Evolutionary conservation across 2,888 invertebrate species (phyloP).

Genomic region (Trachelus troglodyta): DNA sequence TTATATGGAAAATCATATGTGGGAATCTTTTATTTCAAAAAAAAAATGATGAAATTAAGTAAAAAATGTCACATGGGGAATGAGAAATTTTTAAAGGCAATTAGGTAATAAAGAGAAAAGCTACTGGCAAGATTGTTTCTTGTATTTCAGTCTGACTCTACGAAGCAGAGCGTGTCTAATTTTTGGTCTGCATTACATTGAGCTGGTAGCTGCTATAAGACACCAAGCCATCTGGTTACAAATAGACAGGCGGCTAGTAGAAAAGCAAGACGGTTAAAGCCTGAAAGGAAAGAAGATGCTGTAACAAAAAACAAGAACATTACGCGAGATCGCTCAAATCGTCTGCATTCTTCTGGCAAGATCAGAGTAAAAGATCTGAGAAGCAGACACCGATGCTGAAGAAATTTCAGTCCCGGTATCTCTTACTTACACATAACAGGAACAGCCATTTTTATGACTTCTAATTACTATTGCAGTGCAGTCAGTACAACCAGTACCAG

Average conservation of each 20-base stretch:
- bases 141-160: not conserved
- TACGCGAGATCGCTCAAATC: slow-evolving; percentile 18
- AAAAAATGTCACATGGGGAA: not conserved
- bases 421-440: not conserved
- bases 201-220: not conserved
- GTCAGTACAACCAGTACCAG: not conserved
- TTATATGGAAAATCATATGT: too few species aligned
- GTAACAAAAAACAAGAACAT: slow-evolving; percentile 18
- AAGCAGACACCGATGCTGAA: not conserved
- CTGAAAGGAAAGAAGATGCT: slow-evolving; percentile 11
- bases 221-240: not conserved
- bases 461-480: not conserved
- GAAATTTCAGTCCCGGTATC: not conserved
- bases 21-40: not conserved
- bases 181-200: slow-evolving; percentile 4
- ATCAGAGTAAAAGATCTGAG: slow-evolving; percentile 4
- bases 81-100: not conserved
- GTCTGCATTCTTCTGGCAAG: slow-evolving; percentile 17
- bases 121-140: not conserved
- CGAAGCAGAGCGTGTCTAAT: slow-evolving; percentile 12
- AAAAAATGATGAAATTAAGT: not conserved
- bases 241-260: not conserved
- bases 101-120: not conserved
- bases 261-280: not conserved
- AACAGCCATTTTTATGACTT: not conserved